These are phyloP conservation scores for Apeira syringaria DNA, from an alignment of 2,888 invertebrate genomes.

Conservation along the genomic window DNA sequence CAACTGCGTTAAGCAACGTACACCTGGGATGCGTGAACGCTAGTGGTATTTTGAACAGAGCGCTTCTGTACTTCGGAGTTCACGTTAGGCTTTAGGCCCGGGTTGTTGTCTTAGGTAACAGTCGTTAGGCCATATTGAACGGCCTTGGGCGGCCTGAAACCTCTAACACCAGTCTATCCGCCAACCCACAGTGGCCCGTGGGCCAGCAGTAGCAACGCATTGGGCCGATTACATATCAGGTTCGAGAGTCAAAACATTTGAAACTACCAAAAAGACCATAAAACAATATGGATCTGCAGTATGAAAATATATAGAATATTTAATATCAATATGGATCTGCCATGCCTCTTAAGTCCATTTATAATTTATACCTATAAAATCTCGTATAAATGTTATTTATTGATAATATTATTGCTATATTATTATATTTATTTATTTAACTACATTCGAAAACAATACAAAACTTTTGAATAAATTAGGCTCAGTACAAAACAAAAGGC, in stretches of 20 bases:
- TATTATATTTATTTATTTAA: conserved; percentile 24
- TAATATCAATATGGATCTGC: conserved; percentile 50
- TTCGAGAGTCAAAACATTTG: conserved; percentile 57
- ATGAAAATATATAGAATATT: conserved; percentile 76
- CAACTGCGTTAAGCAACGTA: no score
- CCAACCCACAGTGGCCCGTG: no score
- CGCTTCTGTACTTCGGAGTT: no score
- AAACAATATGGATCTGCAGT: conserved; percentile 62
- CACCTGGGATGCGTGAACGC: no score
- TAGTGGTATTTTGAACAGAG: no score
- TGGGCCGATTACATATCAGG: no score
- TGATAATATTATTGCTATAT: conserved; percentile 31
- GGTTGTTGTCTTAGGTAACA: no score
- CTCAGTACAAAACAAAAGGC: conserved; percentile 47
- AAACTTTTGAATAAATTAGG: conserved; percentile 20
- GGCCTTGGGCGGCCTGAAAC: no score
- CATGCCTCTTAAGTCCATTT: conserved; percentile 52
- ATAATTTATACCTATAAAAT: conserved; percentile 27
- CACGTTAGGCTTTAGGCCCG: no score
- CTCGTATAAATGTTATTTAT: conserved; percentile 32
- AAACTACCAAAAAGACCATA: conserved; percentile 50
- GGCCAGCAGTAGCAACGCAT: no score
- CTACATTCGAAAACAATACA: conserved; percentile 23
- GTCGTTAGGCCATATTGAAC: no score
- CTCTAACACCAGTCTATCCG: no score